Conservation (phyloP, 2,797 vertebrate genomes). For the Vultur gryphus region DNA sequence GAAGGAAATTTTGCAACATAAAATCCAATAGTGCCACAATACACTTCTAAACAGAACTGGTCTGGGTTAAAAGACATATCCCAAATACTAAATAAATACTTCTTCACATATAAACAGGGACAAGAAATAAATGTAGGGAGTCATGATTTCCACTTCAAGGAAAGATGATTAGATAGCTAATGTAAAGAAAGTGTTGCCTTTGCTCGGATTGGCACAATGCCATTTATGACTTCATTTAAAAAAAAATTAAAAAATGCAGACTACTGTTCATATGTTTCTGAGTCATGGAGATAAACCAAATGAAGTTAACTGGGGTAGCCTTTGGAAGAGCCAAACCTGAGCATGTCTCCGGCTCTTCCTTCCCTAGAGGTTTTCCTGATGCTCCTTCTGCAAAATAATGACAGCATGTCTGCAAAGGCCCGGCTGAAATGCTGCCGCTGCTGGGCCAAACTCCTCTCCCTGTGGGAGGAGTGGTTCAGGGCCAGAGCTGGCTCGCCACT, state of each 20-base stretch:
- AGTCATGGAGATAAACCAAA: conserved; percentile 4
- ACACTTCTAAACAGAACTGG: not conserved
- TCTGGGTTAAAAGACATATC: not conserved
- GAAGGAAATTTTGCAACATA: not conserved
- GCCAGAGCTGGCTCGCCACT: not conserved
- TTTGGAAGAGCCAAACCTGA: not conserved
- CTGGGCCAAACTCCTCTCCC: not conserved
- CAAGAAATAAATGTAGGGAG: not conserved
- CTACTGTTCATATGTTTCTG: not conserved
- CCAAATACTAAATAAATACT: not conserved
- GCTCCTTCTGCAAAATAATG: not conserved
- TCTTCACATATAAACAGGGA: not conserved
- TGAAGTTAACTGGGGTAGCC: not conserved
- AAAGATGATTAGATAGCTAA: not conserved
- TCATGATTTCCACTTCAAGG: not conserved
- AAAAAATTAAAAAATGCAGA: not conserved
- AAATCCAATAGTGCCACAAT: not conserved
- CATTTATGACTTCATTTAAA: conserved; percentile 16
- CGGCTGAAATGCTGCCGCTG: not conserved
- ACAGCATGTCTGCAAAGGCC: not conserved
- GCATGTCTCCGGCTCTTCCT: not conserved
- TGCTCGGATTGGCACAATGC: not conserved
- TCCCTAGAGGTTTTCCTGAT: not conserved
- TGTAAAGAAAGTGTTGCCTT: not conserved
- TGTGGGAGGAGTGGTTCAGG: not conserved